Evolutionary conservation across 2,888 invertebrate genomes (phyloP).

Genomic region (Hypomecis atomaria): DNA sequence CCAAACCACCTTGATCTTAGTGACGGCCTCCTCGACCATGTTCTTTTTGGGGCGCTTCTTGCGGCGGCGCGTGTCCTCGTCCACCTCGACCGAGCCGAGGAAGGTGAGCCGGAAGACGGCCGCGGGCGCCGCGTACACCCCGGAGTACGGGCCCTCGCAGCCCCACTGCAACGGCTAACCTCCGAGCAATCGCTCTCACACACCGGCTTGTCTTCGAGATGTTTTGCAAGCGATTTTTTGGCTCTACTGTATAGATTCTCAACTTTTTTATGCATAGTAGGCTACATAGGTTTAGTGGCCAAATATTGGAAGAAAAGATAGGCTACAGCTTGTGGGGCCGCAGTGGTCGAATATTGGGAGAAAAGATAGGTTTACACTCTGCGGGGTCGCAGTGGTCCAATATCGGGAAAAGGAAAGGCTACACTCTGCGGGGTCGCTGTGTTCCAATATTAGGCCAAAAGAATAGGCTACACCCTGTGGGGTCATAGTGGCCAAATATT

Average conservation of each 20-base stretch:
- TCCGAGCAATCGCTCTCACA: constrained; percentile 44
- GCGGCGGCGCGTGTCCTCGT: constrained; percentile 90
- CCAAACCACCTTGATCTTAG: constrained; percentile 91
- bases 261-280: not conserved
- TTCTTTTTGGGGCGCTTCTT: constrained; percentile 93
- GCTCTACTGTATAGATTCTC: not conserved
- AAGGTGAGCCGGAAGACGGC: constrained; percentile 92
- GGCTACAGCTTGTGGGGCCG: no score
- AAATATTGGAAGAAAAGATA: not conserved
- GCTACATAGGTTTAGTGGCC: not conserved
- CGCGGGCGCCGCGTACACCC: constrained; percentile 85
- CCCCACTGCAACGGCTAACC: constrained; percentile 69
- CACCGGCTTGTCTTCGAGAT: constrained; percentile 37
- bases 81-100: constrained; percentile 94
- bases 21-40: constrained; percentile 95
- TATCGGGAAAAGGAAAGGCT: no score
- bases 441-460: no score
- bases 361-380: no score
- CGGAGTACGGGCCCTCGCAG: constrained; percentile 78
- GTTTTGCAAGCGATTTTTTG: constrained; percentile 27
- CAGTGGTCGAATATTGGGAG: no score
- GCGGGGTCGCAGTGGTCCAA: no score
- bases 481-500: no score
- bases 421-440: no score
- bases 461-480: no score